Percentiles rank a stretch among this genome's conserved stretches.
Evolutionary conservation across 1,140 invertebrate genomes (phyloP).

Genomic region (Phymorhynchus buccinoides): DNA sequence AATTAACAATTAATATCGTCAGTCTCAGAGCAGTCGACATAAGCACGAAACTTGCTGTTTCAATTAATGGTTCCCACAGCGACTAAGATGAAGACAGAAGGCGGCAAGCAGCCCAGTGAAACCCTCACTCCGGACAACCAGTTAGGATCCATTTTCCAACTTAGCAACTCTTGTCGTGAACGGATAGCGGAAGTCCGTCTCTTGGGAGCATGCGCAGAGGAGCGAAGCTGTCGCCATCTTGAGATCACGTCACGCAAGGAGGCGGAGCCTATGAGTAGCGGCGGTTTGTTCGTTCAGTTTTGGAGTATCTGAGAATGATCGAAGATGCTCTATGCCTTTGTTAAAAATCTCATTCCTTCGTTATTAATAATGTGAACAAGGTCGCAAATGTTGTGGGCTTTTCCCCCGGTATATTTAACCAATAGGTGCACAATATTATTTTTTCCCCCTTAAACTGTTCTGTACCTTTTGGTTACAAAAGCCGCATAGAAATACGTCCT

Average conservation of each 20-base stretch:
- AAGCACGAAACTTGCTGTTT: constrained; percentile 22
- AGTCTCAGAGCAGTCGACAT: neutral
- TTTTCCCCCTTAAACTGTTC: no score
- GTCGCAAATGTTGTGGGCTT: no score
- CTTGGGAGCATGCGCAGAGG: constrained; percentile 27
- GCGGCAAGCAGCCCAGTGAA: constrained; percentile 4
- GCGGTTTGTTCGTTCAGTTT: no score
- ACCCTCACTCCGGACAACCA: constrained; percentile 1
- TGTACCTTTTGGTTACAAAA: no score
- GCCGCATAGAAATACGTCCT: no score
- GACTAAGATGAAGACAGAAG: neutral
- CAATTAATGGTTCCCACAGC: constrained; percentile 10
- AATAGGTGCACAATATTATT: no score
- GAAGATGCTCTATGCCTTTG: no score
- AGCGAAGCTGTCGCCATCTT: constrained; percentile 28
- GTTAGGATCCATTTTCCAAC: constrained; percentile 32
- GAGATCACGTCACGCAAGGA: neutral
- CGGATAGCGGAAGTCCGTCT: neutral
- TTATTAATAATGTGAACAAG: no score
- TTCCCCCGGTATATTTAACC: no score
- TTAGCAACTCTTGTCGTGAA: constrained; percentile 23
- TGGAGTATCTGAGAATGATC: no score
- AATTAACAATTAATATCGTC: neutral
- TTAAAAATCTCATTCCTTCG: no score
- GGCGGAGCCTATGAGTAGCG: neutral